Conservation (phyloP, 2,888 invertebrate species). For the Patella caerulea region DNA sequence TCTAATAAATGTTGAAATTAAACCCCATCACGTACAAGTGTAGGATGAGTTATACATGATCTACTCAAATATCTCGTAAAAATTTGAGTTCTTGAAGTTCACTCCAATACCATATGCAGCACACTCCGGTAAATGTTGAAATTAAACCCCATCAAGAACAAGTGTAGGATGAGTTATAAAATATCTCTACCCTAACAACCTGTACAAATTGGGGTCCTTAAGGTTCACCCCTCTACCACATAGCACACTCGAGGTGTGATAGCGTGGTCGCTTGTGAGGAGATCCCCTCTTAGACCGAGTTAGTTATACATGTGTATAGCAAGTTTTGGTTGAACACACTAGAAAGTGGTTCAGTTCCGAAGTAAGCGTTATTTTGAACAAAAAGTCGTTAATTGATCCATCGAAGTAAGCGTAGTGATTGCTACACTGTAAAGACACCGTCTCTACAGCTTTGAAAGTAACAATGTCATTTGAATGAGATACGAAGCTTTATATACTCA, state of each 20-base stretch:
- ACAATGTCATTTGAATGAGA: not conserved
- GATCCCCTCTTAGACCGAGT: not conserved
- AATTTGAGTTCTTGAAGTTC: not conserved
- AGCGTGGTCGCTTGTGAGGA: not conserved
- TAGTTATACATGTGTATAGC: not conserved
- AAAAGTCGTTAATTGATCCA: not conserved
- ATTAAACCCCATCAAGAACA: not conserved
- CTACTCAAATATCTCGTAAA: no score
- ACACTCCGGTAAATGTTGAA: not conserved
- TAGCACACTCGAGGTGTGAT: not conserved
- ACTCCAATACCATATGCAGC: not conserved
- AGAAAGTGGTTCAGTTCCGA: not conserved
- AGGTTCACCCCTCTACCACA: slow-evolving; percentile 1
- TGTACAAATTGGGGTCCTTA: not conserved
- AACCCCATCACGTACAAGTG: no score
- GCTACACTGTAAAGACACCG: not conserved
- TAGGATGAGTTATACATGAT: no score
- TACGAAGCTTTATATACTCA: no score
- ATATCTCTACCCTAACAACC: slow-evolving; percentile 5
- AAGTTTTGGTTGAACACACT: not conserved
- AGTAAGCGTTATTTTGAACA: not conserved
- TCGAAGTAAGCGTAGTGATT: slow-evolving; percentile 4
- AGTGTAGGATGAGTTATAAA: not conserved
- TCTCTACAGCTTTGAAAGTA: slow-evolving; percentile 1
- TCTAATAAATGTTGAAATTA: no score